A percentile compares a stretch with the other conserved stretches of the same genome.
These are phyloP conservation scores for Crotalus tigris DNA, from an alignment of 2,113 vertebrate genomes.

Conservation along the genomic window DNA sequence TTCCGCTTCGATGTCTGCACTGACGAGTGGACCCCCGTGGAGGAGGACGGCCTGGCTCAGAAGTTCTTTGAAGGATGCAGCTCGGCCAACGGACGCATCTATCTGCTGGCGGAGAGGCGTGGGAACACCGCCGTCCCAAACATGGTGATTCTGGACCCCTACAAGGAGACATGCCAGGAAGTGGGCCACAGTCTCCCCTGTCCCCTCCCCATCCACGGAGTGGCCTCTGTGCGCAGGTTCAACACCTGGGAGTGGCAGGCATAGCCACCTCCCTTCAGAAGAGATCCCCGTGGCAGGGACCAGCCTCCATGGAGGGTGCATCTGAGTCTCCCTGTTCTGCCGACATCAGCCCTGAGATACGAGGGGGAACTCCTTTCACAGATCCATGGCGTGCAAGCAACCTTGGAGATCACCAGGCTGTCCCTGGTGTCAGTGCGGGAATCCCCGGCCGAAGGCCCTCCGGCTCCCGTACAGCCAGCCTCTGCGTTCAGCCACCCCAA, in stretches of 20 bases:
- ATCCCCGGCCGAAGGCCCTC: not conserved
- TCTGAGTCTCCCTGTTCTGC: not conserved
- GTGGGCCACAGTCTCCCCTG: constrained; percentile 77
- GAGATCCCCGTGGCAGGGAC: not conserved
- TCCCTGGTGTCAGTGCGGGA: not conserved
- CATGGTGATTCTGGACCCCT: constrained; percentile 82
- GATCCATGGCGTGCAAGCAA: not conserved
- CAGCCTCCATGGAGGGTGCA: accelerated
- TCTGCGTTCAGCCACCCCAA: not conserved
- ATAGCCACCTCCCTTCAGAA: too few relatives aligned
- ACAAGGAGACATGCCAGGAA: constrained; percentile 76
- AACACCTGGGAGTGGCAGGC: not conserved
- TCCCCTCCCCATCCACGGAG: constrained; percentile 79
- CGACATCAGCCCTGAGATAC: not conserved
- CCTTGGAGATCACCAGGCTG: not conserved
- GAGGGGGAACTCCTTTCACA: not conserved
- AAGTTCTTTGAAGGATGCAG: constrained; percentile 86
- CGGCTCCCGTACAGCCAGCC: not conserved
- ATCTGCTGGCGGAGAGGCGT: constrained; percentile 79
- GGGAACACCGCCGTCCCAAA: constrained; percentile 71
- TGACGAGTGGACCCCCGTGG: constrained; percentile 78
- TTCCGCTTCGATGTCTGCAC: constrained; percentile 81
- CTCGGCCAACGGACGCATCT: constrained; percentile 77
- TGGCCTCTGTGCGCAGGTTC: constrained; percentile 69
- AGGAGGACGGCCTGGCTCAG: constrained; percentile 73